Percentiles rank a stretch among this genome's conserved stretches.
Conservation (phyloP, 1,140 invertebrate genomes). For the Cyrtorhinus lividipennis region DNA sequence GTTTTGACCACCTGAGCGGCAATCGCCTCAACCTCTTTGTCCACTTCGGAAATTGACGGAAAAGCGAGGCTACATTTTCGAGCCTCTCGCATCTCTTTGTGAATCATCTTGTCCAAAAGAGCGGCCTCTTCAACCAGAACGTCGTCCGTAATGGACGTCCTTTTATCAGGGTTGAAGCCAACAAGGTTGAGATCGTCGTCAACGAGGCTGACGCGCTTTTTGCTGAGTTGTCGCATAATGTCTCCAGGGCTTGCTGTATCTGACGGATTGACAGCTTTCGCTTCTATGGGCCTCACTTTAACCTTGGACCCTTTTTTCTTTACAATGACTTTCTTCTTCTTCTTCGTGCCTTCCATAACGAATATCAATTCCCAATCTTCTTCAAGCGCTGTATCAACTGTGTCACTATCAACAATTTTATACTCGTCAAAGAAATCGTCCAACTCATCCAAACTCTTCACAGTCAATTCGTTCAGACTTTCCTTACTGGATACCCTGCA, state of each 20-base stretch:
- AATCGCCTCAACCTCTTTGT: constrained; percentile 1
- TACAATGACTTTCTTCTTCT: constrained; percentile 30
- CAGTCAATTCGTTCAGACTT: constrained; percentile 8
- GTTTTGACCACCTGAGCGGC: neutral
- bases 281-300: constrained; percentile 29
- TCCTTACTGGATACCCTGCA: neutral
- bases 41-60: constrained; percentile 2
- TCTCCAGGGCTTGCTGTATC: constrained; percentile 28
- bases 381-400: constrained; percentile 18
- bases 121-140: constrained; percentile 27
- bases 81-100: constrained; percentile 28
- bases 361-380: constrained; percentile 27
- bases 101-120: constrained; percentile 33
- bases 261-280: constrained; percentile 29
- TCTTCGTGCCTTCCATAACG: constrained; percentile 24
- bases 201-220: neutral
- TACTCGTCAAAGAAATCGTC: neutral
- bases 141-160: constrained; percentile 21
- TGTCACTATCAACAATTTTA: neutral
- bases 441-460: constrained; percentile 22
- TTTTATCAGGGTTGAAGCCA: constrained; percentile 10
- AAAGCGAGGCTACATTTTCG: constrained; percentile 16
- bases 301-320: constrained; percentile 14
- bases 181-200: constrained; percentile 12
- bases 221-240: neutral